Evolutionary conservation across 2,797 vertebrate genomes (phyloP).

Genomic region (Percopsis omiscomaycus): DNA sequence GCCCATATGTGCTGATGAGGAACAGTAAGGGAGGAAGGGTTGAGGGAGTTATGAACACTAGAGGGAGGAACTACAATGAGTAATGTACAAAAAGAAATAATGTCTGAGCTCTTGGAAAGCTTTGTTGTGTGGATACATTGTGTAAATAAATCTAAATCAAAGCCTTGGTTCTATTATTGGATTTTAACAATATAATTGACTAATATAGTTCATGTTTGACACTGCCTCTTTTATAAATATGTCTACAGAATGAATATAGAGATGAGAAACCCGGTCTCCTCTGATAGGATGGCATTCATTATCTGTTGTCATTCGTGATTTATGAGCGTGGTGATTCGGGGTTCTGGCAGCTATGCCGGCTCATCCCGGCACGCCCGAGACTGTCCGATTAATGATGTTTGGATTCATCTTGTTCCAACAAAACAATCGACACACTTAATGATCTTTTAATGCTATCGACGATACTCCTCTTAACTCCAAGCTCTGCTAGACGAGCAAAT

Average conservation of each 20-base stretch:
- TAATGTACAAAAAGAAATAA: not conserved
- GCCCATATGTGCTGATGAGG: constrained; percentile 54
- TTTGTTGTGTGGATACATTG: too few relatives aligned
- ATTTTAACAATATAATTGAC: not conserved
- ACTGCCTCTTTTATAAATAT: constrained; percentile 32
- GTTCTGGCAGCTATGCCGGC: constrained; percentile 59
- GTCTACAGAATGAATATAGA: constrained; percentile 36
- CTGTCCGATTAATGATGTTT: constrained; percentile 49
- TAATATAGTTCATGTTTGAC: constrained; percentile 23
- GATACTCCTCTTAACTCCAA: constrained; percentile 15
- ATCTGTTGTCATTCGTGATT: constrained; percentile 67
- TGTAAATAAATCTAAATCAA: too few relatives aligned
- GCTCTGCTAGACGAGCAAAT: constrained; percentile 40
- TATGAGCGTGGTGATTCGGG: constrained; percentile 48
- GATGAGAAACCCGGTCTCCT: constrained; percentile 47
- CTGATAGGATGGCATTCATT: constrained; percentile 63
- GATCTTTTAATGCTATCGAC: constrained; percentile 57
- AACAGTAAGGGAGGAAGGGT: constrained; percentile 41
- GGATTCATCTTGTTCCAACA: constrained; percentile 56
- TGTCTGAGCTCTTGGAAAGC: not conserved
- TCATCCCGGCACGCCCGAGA: constrained; percentile 35
- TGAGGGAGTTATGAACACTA: constrained; percentile 9
- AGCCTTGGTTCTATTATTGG: constrained; percentile 2
- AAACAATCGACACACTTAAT: constrained; percentile 51
- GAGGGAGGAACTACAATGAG: not conserved